Conservation (phyloP, 2,113 vertebrate species). For the Isichthys henryi region DNA sequence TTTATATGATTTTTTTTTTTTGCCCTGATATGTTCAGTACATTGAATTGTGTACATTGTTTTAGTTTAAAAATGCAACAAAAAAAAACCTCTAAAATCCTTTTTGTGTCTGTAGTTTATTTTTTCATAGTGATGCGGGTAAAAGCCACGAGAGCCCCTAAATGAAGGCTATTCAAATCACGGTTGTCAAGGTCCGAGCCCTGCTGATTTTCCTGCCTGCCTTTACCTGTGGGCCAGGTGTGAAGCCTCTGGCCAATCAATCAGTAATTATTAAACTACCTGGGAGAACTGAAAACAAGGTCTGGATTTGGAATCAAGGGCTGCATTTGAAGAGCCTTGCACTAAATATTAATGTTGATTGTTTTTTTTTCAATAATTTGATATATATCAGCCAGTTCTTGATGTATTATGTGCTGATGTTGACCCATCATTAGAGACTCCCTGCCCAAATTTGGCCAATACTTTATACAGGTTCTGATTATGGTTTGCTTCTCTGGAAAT, state of each 20-base stretch:
- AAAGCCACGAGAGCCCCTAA: not conserved
- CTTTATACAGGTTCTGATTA: not conserved
- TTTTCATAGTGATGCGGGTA: not conserved
- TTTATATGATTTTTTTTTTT: conserved; percentile 21
- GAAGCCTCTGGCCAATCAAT: no score
- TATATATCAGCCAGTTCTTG: not conserved
- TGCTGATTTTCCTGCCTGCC: no score
- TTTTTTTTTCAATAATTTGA: not conserved
- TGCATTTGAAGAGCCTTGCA: no score
- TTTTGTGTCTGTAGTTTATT: not conserved
- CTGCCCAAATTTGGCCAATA: not conserved
- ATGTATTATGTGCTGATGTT: not conserved
- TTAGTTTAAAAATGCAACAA: conserved; percentile 18
- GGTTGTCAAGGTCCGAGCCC: no score
- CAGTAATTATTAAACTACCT: no score
- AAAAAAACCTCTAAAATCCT: conserved; percentile 7
- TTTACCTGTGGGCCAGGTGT: no score
- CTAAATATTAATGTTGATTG: not conserved
- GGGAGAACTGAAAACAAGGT: no score
- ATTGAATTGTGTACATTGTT: conserved; percentile 36
- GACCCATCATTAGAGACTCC: not conserved
- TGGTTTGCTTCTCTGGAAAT: not conserved
- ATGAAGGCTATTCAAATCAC: no score
- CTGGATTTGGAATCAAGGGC: no score
- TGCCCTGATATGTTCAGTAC: conserved; percentile 36